Percentiles rank a stretch among this genome's conserved stretches.
These are phyloP conservation scores for Phyllotreta cruciferae DNA, from an alignment of 2,888 invertebrate species.

Conservation along the genomic window DNA sequence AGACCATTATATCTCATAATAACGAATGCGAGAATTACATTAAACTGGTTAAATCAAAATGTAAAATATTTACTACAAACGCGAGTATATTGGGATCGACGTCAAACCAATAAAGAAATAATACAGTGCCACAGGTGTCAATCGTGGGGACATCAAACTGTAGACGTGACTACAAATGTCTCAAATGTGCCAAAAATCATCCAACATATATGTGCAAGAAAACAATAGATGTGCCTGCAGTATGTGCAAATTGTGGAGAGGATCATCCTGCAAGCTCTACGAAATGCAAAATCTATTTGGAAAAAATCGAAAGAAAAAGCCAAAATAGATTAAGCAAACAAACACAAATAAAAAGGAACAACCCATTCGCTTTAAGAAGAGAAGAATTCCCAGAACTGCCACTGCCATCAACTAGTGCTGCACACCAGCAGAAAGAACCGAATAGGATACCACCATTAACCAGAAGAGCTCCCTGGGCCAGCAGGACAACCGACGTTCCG, in stretches of 20 bases:
- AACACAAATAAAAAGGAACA: too few species aligned
- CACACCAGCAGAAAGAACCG: too few species aligned
- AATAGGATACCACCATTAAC: too few species aligned
- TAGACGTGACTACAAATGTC: conserved; percentile 10
- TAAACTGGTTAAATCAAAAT: conserved; percentile 7
- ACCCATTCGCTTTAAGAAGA: too few species aligned
- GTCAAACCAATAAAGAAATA: conserved; percentile 38
- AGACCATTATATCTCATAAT: conserved; percentile 17
- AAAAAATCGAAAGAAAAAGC: not conserved
- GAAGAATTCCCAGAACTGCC: too few species aligned
- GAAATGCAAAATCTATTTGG: not conserved
- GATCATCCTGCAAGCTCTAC: conserved; percentile 18
- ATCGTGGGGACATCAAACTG: conserved; percentile 36
- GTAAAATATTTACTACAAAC: conserved; percentile 11
- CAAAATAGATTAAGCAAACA: too few species aligned
- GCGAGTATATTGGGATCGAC: conserved; percentile 26
- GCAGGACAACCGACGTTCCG: too few species aligned
- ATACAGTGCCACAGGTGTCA: conserved; percentile 49
- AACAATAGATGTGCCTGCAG: conserved; percentile 17
- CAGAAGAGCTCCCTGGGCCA: too few species aligned
- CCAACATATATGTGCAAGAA: conserved; percentile 11
- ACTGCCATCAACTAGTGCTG: too few species aligned
- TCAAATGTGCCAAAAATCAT: conserved; percentile 22
- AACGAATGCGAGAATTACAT: conserved; percentile 1
- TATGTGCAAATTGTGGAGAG: conserved; percentile 22